These are phyloP conservation scores for Actias luna DNA, from an alignment of 2,888 invertebrate genomes.

Conservation along the genomic window DNA sequence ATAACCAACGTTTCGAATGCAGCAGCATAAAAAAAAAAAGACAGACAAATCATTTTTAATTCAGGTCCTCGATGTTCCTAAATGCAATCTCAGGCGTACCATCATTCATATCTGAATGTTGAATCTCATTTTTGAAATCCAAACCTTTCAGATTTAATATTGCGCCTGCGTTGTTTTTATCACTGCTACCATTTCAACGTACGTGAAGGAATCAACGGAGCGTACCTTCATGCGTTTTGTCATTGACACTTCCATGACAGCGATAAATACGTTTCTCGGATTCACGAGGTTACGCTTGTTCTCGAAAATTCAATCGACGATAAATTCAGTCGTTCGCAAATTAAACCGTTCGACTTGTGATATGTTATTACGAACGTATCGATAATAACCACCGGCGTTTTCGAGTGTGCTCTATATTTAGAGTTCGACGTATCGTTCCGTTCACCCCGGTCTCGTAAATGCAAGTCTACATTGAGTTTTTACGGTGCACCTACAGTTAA, in stretches of 20 bases:
- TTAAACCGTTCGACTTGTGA: constrained; percentile 14
- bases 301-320: constrained; percentile 8
- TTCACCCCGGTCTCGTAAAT: constrained; percentile 59
- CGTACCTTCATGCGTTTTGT: background rate
- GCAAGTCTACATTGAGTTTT: constrained; percentile 34
- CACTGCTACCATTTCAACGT: background rate
- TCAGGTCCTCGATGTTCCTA: background rate
- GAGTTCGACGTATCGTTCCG: constrained; percentile 61
- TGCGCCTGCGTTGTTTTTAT: background rate
- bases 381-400: constrained; percentile 48
- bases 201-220: background rate
- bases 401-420: constrained; percentile 68
- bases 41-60: background rate
- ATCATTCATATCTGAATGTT: background rate
- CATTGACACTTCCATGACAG: background rate
- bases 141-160: background rate
- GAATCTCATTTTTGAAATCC: background rate
- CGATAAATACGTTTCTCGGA: background rate
- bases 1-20: background rate
- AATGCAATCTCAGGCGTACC: background rate
- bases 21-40: background rate
- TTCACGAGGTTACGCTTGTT: background rate
- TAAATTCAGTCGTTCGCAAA: background rate
- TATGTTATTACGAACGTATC: constrained; percentile 48
- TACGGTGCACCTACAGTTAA: constrained; percentile 37